Conservation (phyloP, 1,140 invertebrate species). For the Pseudoatta argentina region DNA sequence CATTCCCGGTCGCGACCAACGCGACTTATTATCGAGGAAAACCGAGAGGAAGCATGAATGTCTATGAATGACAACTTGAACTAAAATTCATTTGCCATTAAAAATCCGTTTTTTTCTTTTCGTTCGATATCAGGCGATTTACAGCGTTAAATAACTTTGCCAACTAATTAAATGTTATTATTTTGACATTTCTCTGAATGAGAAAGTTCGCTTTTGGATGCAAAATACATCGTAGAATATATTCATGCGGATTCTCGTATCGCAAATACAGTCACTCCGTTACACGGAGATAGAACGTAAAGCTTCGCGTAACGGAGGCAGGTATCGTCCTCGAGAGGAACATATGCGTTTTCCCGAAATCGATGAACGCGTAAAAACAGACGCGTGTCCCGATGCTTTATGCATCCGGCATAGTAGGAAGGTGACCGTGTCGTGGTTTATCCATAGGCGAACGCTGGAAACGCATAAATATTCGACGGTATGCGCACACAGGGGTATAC, state of each 20-base stretch:
- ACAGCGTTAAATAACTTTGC: constrained; percentile 13
- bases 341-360: constrained; percentile 43
- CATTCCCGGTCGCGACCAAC: constrained; percentile 7
- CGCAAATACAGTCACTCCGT: background rate
- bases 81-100: constrained; percentile 26
- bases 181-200: background rate
- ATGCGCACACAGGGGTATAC: constrained; percentile 25
- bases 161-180: constrained; percentile 20
- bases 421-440: constrained; percentile 59
- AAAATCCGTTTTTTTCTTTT: background rate
- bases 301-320: constrained; percentile 34
- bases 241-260: background rate
- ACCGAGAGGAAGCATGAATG: background rate
- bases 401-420: constrained; percentile 19
- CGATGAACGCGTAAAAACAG: constrained; percentile 57
- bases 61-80: constrained; percentile 25
- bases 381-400: constrained; percentile 62
- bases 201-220: background rate
- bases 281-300: background rate
- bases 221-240: background rate
- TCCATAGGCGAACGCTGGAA: constrained; percentile 57
- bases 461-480: constrained; percentile 68
- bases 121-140: background rate
- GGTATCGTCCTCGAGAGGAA: constrained; percentile 49
- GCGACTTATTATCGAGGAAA: constrained; percentile 41